These are phyloP conservation scores for Leptoteleia sp. DNA, from an alignment of 1,140 invertebrate species.

Conservation along the genomic window DNA sequence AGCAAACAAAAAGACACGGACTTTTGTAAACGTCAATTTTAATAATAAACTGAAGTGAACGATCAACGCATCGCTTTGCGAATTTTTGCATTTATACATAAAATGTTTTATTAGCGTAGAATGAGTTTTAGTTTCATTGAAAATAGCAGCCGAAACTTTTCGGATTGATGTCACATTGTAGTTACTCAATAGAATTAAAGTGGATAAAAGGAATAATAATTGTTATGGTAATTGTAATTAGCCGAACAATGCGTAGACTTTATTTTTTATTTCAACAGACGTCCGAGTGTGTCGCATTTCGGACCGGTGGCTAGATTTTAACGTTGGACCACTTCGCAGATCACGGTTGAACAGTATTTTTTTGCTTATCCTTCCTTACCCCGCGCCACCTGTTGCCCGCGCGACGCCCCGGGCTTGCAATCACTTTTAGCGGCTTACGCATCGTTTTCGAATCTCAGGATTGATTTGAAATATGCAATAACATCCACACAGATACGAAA, in stretches of 20 bases:
- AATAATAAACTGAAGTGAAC: too few relatives aligned
- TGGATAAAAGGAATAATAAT: too few relatives aligned
- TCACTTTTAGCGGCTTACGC: constrained; percentile 7
- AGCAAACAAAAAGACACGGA: too few relatives aligned
- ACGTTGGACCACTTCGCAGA: neutral
- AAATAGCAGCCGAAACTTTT: too few relatives aligned
- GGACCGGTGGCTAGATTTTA: constrained; percentile 9
- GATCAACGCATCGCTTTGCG: too few relatives aligned
- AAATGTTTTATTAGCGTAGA: too few relatives aligned
- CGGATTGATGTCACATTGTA: too few relatives aligned
- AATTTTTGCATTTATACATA: too few relatives aligned
- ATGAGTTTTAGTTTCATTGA: too few relatives aligned
- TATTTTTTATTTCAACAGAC: constrained; percentile 1
- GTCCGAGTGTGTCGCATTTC: neutral
- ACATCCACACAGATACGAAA: constrained; percentile 13
- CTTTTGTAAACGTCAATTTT: too few relatives aligned
- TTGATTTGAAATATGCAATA: constrained; percentile 31
- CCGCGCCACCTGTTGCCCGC: constrained; percentile 13
- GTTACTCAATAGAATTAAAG: too few relatives aligned
- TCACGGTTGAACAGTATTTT: constrained; percentile 42
- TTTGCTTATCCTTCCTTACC: constrained; percentile 51
- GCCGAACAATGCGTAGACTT: neutral
- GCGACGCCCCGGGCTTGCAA: constrained; percentile 14
- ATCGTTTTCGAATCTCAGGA: constrained; percentile 11
- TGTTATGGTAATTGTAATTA: neutral